phyloP scores from a whole-genome alignment of 2,888 invertebrate genomes.

The Latrodectus hesperus region DNA sequence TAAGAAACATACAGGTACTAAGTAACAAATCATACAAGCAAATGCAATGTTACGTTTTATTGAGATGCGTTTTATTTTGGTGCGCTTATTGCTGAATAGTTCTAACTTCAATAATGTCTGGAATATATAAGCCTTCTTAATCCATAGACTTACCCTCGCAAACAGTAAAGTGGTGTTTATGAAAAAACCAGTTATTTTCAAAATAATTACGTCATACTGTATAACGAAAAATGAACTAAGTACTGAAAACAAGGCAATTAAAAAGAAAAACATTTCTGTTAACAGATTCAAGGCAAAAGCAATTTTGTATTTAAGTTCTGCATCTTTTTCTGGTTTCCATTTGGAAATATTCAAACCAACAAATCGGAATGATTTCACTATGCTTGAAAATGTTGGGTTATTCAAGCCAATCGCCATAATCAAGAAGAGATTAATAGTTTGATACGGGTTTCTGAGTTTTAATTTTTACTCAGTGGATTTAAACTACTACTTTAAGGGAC shows the following conservation, averaged over 20 bases:
- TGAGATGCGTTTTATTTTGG: not conserved
- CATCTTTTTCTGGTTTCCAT: too few species aligned
- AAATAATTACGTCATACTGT: not conserved
- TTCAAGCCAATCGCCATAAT: too few species aligned
- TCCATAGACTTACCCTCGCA: not conserved
- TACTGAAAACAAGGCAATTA: conserved; percentile 12
- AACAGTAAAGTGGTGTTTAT: not conserved
- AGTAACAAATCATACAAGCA: conserved; percentile 8
- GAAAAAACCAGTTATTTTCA: conserved; percentile 6
- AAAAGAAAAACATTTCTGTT: conserved; percentile 1
- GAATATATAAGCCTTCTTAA: not conserved
- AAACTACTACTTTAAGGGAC: too few species aligned
- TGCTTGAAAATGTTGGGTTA: too few species aligned
- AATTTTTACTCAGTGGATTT: too few species aligned
- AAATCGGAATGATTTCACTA: too few species aligned
- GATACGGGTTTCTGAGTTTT: too few species aligned
- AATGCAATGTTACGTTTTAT: not conserved
- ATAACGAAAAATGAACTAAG: not conserved
- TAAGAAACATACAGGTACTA: not conserved
- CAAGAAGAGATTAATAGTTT: too few species aligned
- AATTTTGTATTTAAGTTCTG: not conserved
- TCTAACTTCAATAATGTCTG: not conserved
- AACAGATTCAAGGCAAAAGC: not conserved
- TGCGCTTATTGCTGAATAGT: not conserved
- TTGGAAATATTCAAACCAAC: too few species aligned